Evolutionary conservation across 2,888 invertebrate species (phyloP).

Genomic region (Lacanobia wlatinum): DNA sequence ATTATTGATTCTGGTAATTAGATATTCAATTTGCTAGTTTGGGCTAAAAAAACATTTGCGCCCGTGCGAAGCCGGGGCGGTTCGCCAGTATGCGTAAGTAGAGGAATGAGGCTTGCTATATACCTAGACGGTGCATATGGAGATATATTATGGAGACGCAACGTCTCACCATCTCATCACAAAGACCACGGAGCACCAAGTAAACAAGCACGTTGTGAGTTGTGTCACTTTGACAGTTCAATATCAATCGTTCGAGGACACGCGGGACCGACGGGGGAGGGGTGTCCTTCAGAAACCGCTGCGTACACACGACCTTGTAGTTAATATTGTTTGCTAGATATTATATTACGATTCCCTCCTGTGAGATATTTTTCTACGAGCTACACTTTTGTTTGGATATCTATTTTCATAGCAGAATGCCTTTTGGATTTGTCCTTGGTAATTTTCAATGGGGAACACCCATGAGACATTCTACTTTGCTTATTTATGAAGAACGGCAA

Average conservation of each 20-base stretch:
- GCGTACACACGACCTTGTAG: conserved; percentile 15
- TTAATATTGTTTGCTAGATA: conserved; percentile 26
- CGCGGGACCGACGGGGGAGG: background rate
- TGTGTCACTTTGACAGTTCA: conserved; percentile 22
- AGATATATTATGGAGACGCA: too few species aligned
- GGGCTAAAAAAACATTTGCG: too few species aligned
- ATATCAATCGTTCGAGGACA: conserved; percentile 18
- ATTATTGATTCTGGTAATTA: too few species aligned
- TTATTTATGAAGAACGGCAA: background rate
- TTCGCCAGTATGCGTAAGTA: too few species aligned
- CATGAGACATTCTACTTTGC: background rate
- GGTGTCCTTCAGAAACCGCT: conserved; percentile 4
- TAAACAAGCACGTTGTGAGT: conserved; percentile 12
- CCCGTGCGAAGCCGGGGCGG: too few species aligned
- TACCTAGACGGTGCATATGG: too few species aligned
- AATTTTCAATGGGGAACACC: too few species aligned
- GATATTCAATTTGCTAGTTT: too few species aligned
- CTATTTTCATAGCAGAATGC: background rate
- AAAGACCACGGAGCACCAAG: background rate
- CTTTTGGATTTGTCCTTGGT: background rate
- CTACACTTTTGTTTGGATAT: background rate
- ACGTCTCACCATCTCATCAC: too few species aligned
- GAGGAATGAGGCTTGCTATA: background rate
- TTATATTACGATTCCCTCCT: background rate
- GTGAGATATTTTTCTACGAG: conserved; percentile 1